These are phyloP conservation scores for Dryoscopus gambensis DNA, from an alignment of 2,113 vertebrate species.

Conservation along the genomic window DNA sequence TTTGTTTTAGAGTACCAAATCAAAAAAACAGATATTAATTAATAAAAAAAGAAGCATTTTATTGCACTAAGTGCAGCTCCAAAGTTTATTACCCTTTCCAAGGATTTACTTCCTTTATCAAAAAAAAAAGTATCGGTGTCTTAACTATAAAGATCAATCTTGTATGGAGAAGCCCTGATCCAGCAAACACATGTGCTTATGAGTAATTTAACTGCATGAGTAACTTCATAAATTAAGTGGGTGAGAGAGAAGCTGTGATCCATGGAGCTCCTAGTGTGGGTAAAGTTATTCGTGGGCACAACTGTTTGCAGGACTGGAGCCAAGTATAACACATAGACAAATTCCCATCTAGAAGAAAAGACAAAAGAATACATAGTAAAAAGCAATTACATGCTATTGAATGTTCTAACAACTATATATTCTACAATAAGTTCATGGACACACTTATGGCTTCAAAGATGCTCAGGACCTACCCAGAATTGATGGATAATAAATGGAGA, in stretches of 20 bases:
- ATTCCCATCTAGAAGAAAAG: slow-evolving; percentile 22
- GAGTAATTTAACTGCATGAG: slow-evolving; percentile 16
- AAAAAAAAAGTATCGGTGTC: background rate
- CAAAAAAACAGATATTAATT: background rate
- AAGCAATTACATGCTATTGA: background rate
- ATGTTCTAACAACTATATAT: background rate
- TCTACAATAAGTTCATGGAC: background rate
- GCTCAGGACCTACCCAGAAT: background rate
- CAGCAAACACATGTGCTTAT: background rate
- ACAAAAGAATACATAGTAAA: slow-evolving; percentile 21
- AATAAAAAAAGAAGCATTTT: slow-evolving; percentile 7
- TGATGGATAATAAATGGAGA: background rate
- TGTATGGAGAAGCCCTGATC: background rate
- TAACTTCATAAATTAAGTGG: slow-evolving; percentile 27
- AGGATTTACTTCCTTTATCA: background rate
- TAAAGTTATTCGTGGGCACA: slow-evolving; percentile 22
- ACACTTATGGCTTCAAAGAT: background rate
- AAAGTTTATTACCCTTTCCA: slow-evolving; percentile 10
- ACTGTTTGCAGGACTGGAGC: slow-evolving; percentile 33
- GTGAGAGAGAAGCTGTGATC: slow-evolving; percentile 41
- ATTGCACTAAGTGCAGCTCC: background rate
- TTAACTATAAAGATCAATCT: background rate
- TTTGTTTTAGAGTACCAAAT: background rate
- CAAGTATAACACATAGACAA: slow-evolving; percentile 39
- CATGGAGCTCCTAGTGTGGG: background rate